Evolutionary conservation across 2,113 vertebrate genomes (phyloP), one percentile per base, ranked within the genome.

Genomic region (Canis aureus): DNA sequence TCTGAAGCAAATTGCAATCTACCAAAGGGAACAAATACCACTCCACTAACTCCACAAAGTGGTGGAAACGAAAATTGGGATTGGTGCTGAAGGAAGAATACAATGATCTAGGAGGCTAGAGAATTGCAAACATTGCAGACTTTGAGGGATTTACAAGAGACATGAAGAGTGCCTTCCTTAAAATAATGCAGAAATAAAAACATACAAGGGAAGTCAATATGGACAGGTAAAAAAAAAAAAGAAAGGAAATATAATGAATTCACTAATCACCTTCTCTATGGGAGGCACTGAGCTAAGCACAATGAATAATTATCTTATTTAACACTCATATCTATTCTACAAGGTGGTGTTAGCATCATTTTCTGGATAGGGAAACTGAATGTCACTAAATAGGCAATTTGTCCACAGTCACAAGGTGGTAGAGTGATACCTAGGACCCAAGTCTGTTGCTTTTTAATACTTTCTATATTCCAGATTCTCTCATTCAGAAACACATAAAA

Each of bases 371-470:
- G 35, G 55, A 86, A 83, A 85, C 5, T 53, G 32, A 89, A 73
- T 57, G 32, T 32, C n/a, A 81, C 66, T 93, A 67, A 53, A 79
- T 20, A 78, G 19, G 11, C 8, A 10, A 55, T 64, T 95, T 32
- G 32, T 35, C 64, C 35, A 23, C 1, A 8, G 8, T 23, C 67
- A 19, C 20, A 5, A 35, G 38, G 11, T 57, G 16, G 13, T 38
- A 51, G 11, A 51, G 27, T 66, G 59, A 64, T 15, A 43, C 8
- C 59, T 20, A 69, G 89, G 55, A 92, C 49, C 59, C 59, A 62
- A 23, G 19, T 96, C 96, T 96, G 92, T 78, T 97, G 79, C 89
- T 85, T 92, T 66, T 66, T 94, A 55, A 51, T 66, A 94, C 78
- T 53, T 60, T 55, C 12, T 92, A 8, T 60, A 27, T 55, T 60